Conservation (phyloP, 2,888 invertebrate genomes). For the Argyresthia goedartella region DNA sequence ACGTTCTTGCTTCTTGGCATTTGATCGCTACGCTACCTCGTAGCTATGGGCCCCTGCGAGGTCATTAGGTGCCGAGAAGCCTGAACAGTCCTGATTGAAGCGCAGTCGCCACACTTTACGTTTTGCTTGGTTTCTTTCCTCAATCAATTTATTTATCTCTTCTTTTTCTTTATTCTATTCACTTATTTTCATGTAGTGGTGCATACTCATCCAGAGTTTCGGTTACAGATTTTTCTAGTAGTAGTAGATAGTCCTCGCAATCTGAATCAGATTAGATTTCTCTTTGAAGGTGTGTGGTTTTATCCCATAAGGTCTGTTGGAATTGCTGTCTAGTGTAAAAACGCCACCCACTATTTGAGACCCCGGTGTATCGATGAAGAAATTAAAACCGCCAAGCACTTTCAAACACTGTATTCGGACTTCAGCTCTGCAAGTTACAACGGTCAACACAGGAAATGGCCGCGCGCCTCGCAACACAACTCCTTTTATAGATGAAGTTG, state of each 20-base stretch:
- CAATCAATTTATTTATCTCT: background rate
- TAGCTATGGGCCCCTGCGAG: no score
- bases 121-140: slow-evolving; percentile 2
- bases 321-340: background rate
- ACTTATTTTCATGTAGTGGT: background rate
- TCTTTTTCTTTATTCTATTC: background rate
- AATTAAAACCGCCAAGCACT: no score
- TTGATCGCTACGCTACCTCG: no score
- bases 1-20: no score
- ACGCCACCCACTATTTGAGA: no score
- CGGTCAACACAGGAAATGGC: no score
- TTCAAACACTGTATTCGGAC: no score
- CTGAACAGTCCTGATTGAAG: background rate
- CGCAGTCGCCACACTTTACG: background rate
- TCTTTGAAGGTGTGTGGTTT: background rate
- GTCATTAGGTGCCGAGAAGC: no score
- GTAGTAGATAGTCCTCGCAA: background rate
- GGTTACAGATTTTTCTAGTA: background rate
- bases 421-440: no score
- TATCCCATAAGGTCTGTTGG: background rate
- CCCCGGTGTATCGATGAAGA: no score
- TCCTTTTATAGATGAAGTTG: no score
- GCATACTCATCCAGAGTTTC: background rate
- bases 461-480: no score
- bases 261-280: background rate